A percentile compares a stretch with the other conserved stretches of the same genome.
Conservation (phyloP, 2,888 invertebrate species). For the Ennomos fuscantarius region DNA sequence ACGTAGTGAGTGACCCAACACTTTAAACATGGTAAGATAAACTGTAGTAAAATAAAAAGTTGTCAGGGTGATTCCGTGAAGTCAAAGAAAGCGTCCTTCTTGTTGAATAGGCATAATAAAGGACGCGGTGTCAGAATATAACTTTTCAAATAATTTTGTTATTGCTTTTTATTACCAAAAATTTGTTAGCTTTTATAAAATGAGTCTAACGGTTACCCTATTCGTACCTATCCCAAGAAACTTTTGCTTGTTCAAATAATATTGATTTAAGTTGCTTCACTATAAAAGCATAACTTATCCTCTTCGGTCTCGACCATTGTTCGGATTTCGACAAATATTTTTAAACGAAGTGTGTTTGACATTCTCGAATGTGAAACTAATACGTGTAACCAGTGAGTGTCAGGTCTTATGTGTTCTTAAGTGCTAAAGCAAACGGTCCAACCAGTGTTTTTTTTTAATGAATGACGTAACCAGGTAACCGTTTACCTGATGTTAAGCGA, state of each 20-base stretch:
- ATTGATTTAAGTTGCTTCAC: constrained; percentile 63
- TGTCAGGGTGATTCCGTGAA: no score
- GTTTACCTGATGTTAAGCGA: no score
- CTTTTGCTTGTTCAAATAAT: constrained; percentile 67
- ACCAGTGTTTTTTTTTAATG: not conserved
- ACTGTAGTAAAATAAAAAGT: no score
- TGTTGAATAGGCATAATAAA: no score
- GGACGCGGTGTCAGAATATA: no score
- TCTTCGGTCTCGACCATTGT: constrained; percentile 47
- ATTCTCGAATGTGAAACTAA: constrained; percentile 53
- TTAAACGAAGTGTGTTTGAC: constrained; percentile 51
- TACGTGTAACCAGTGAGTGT: constrained; percentile 48
- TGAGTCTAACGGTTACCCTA: constrained; percentile 13
- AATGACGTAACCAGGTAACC: no score
- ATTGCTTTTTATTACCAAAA: no score
- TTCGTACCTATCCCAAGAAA: constrained; percentile 56
- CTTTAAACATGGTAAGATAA: no score
- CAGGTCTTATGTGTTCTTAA: constrained; percentile 82
- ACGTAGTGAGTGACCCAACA: no score
- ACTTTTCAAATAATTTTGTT: no score
- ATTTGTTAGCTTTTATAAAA: no score
- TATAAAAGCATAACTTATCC: constrained; percentile 57
- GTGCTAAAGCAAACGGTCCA: constrained; percentile 19
- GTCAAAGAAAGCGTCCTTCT: no score
- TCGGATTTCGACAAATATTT: constrained; percentile 55